These are phyloP conservation scores for Eristalis intricaria DNA, from an alignment of 2,888 invertebrate genomes.

Conservation along the genomic window DNA sequence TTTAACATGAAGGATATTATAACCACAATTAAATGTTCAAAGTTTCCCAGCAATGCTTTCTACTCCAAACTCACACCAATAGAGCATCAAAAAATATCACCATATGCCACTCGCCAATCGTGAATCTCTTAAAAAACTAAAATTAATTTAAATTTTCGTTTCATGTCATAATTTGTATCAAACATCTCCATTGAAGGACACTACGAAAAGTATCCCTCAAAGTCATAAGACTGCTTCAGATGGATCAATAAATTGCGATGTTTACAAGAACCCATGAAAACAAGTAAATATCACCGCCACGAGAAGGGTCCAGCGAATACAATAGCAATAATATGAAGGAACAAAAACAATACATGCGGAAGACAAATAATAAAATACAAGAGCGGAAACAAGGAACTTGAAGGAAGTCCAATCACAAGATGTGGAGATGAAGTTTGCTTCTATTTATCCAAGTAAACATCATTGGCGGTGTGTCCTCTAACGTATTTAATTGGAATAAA, in stretches of 20 bases:
- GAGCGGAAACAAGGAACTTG: constrained; percentile 30
- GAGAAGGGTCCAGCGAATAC: not conserved
- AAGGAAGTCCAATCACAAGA: not conserved
- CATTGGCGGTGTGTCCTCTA: constrained; percentile 65
- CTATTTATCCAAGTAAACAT: constrained; percentile 58
- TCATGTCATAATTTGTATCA: not conserved
- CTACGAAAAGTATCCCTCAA: not conserved
- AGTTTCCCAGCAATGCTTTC: too few species aligned
- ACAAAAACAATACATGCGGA: constrained; percentile 70
- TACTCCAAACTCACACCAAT: not conserved
- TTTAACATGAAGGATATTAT: too few species aligned
- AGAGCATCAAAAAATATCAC: not conserved
- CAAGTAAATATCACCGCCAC: not conserved
- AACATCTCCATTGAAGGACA: not conserved
- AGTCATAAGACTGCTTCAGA: not conserved
- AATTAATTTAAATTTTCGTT: not conserved
- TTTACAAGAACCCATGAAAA: not conserved
- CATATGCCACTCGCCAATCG: not conserved
- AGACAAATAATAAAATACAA: constrained; percentile 59
- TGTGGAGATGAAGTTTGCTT: constrained; percentile 19
- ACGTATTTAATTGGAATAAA: constrained; percentile 70
- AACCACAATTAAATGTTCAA: too few species aligned
- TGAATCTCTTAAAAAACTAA: not conserved
- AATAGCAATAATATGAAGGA: constrained; percentile 47
- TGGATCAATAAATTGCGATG: not conserved